Percentiles rank a stretch among this genome's conserved stretches.
phyloP scores from a whole-genome alignment of 2,888 invertebrate species.

The Meteorus cinctellus region DNA sequence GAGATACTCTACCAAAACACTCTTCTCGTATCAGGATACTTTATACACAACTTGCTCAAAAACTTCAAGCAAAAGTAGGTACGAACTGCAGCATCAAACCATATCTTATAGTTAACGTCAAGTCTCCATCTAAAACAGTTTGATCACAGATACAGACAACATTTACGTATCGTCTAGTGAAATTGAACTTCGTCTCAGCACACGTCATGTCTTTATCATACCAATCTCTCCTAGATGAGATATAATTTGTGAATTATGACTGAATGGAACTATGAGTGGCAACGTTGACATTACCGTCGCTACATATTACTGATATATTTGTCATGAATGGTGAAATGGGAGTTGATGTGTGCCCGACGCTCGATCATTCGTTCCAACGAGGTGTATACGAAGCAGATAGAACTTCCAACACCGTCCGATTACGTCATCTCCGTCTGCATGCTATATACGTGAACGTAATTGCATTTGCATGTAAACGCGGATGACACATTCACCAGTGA shows the following conservation, averaged over 20 bases:
- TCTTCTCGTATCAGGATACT: constrained; percentile 23
- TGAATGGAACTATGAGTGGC: not conserved
- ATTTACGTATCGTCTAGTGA: not conserved
- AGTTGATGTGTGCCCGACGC: constrained; percentile 43
- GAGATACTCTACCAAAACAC: not conserved
- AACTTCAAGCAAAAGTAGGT: not conserved
- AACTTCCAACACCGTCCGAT: constrained; percentile 23
- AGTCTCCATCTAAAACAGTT: not conserved
- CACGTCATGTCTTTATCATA: constrained; percentile 21
- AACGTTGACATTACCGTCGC: not conserved
- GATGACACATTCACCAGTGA: constrained; percentile 51
- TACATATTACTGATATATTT: constrained; percentile 3
- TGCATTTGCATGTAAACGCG: constrained; percentile 62
- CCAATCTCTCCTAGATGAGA: not conserved
- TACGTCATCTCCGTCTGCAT: not conserved
- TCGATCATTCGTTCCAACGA: constrained; percentile 46
- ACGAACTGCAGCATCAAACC: not conserved
- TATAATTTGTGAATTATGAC: not conserved
- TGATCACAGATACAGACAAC: too few species aligned
- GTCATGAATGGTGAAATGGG: constrained; percentile 41
- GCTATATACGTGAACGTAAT: constrained; percentile 54
- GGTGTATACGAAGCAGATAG: constrained; percentile 44
- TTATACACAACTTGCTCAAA: not conserved
- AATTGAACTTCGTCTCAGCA: not conserved
- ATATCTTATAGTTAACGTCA: not conserved